A percentile compares a stretch with the other conserved stretches of the same genome.
These are phyloP conservation scores for Amazona vittata DNA, from an alignment of 2,113 vertebrate genomes.

Conservation along the genomic window DNA sequence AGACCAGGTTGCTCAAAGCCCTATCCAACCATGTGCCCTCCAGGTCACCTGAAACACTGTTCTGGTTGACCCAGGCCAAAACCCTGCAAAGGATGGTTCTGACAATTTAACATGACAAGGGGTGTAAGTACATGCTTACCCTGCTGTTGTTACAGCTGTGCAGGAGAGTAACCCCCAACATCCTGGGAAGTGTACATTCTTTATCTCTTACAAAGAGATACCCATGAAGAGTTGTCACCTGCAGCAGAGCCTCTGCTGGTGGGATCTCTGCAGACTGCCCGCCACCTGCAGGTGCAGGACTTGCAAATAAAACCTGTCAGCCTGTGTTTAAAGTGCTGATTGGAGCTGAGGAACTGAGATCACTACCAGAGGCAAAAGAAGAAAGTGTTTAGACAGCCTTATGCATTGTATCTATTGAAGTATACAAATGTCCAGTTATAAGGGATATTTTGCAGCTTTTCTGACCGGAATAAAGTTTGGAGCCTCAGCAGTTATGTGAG, in stretches of 20 bases:
- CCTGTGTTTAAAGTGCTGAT: not conserved
- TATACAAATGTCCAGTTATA: not conserved
- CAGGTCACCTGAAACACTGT: not conserved
- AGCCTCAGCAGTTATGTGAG: not conserved
- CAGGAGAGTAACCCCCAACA: not conserved
- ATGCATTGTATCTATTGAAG: not conserved
- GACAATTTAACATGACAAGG: not conserved
- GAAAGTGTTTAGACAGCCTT: not conserved
- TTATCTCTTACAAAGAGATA: not conserved
- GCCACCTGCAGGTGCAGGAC: not conserved
- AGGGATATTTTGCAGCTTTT: not conserved
- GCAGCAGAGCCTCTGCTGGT: not conserved
- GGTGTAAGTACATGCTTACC: not conserved
- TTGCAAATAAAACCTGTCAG: not conserved
- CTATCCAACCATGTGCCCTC: not conserved
- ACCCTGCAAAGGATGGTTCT: not conserved
- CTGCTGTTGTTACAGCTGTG: not conserved
- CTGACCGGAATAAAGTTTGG: not conserved
- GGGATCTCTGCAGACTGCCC: not conserved
- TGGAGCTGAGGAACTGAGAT: not conserved
- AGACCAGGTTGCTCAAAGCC: not conserved
- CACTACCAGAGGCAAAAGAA: not conserved
- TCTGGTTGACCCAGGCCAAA: not conserved
- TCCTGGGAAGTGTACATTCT: rapidly evolving
- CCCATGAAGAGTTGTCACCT: rapidly evolving